A percentile compares a stretch with the other conserved stretches of the same genome.
These are phyloP conservation scores for Callorhinus ursinus DNA, from an alignment of 2,113 vertebrate genomes.

Conservation along the genomic window DNA sequence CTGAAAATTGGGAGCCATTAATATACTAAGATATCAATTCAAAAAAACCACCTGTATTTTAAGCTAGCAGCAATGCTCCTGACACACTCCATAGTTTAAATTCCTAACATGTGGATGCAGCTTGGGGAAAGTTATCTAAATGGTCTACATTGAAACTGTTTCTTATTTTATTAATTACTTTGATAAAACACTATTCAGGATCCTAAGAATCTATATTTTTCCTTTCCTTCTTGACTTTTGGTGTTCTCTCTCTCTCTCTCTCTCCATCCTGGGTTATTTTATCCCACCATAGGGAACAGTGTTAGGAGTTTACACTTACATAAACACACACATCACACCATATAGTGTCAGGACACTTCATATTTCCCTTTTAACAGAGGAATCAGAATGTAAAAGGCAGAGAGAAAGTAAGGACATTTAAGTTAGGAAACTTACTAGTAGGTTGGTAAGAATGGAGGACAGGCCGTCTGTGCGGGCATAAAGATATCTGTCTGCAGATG, in stretches of 20 bases:
- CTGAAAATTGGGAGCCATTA: background rate
- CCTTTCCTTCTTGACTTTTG: background rate
- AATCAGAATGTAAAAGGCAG: background rate
- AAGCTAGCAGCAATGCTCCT: background rate
- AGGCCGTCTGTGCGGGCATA: background rate
- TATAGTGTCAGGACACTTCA: background rate
- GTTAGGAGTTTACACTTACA: background rate
- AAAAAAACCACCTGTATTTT: background rate
- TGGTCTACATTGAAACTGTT: background rate
- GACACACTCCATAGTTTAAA: background rate
- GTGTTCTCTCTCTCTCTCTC: background rate
- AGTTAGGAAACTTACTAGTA: background rate
- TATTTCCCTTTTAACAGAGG: background rate
- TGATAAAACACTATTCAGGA: slow-evolving; percentile 6
- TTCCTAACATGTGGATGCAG: background rate
- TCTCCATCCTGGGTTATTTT: background rate
- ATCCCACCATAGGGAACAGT: background rate
- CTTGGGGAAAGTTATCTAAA: background rate
- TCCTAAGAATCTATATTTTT: background rate
- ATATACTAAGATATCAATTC: background rate
- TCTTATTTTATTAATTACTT: background rate
- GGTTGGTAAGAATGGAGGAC: background rate
- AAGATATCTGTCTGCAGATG: background rate
- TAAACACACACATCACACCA: background rate
- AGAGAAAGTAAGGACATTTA: background rate